phyloP scores from a whole-genome alignment of 2,888 invertebrate genomes.

The Kryphioiulus occultus region DNA sequence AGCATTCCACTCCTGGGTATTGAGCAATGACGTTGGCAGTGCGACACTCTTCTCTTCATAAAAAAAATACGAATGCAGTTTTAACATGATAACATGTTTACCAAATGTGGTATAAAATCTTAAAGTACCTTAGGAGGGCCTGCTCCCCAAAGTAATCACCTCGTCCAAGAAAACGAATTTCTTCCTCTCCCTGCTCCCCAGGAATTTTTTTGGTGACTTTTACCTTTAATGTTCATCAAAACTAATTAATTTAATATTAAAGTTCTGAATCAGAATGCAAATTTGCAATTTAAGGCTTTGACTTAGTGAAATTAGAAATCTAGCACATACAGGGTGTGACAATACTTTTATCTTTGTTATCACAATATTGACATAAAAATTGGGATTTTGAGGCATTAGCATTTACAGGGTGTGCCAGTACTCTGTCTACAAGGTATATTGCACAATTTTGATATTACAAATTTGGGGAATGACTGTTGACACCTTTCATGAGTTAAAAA shows the following conservation, averaged over 20 bases:
- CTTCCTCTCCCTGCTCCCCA: constrained; percentile 67
- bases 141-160: constrained; percentile 91
- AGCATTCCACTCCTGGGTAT: constrained; percentile 77
- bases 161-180: constrained; percentile 74
- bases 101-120: neutral
- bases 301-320: too few relatives aligned
- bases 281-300: too few relatives aligned
- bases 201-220: constrained; percentile 61
- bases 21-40: constrained; percentile 91
- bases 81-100: neutral
- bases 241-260: neutral
- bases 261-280: neutral
- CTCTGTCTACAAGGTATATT: too few relatives aligned
- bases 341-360: too few relatives aligned
- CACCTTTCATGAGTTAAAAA: too few relatives aligned
- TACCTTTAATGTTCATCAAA: constrained; percentile 57
- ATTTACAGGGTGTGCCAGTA: too few relatives aligned
- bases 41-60: constrained; percentile 73
- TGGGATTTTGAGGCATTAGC: too few relatives aligned
- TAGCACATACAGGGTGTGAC: too few relatives aligned
- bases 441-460: too few relatives aligned
- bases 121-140: constrained; percentile 72
- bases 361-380: too few relatives aligned
- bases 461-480: too few relatives aligned
- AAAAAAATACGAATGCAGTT: neutral